Base-by-base conservation (phyloP, 1,140 invertebrate species). In the Arctopsyche grandis region DNA sequence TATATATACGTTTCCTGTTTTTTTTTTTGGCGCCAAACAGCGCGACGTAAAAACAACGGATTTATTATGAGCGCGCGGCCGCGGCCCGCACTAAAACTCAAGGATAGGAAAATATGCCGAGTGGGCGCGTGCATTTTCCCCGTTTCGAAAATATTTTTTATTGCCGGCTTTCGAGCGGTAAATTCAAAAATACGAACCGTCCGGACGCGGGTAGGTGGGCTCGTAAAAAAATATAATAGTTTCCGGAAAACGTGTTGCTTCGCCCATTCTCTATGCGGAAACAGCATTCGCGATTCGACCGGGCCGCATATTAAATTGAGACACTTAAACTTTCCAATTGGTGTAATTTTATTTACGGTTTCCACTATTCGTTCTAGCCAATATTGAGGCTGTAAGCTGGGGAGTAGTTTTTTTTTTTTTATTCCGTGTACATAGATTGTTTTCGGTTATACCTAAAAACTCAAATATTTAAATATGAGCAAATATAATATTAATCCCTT, bases 21-120 rank as follows among this genome's bases (percentile, higher is more conserved):
- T 26, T 26, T 14, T 26, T 24, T 66, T 26, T 26, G 63, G 63
- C 24, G 63, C 24, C 22, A 22, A 66, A 66, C 19, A 26, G 63
- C 9, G 4, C 48, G 71, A 38, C 71, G 71, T 74, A 74, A 74
- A 38, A 74, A 52, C 71, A 56, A 48, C 21, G 48, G 44, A 48
- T 74, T 74, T 74, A 74, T 74, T 74, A 48, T n/a, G 22, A 52
- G 71, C 46, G 63, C 63, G 21, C 48, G 48, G 48, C 63, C 63
- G 63, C 21, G 24, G 24, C 21, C 63, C 21, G n/a, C 63, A 66
- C 63, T 66, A 66, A 66, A 66, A 66, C 63, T 22, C 22, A 5
- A 66, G 24, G 63, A 22, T 52, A 66, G 22, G 63, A 24, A 66
- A 26, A 66, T 26, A 52, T 52, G 48, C 48, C 24, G 22, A 14